These are phyloP conservation scores for Eupithecia subumbrata DNA, from an alignment of 2,888 invertebrate genomes.

Conservation along the genomic window DNA sequence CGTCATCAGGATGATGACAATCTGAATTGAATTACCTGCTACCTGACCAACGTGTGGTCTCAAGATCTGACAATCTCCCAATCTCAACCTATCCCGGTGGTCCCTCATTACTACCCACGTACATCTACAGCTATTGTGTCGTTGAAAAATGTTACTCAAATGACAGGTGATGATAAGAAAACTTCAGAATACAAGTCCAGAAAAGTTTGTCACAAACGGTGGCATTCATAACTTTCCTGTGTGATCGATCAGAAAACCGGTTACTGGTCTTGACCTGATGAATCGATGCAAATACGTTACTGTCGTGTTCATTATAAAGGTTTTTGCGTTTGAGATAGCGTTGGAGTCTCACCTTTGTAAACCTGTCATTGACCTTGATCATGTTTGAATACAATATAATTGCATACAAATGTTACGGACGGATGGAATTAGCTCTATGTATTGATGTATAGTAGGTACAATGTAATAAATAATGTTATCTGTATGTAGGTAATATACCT, in stretches of 20 bases:
- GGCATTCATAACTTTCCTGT: conserved; percentile 55
- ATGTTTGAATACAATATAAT: conserved; percentile 43
- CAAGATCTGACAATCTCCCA: conserved; percentile 76
- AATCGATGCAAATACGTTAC: conserved; percentile 55
- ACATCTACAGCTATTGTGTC: conserved; percentile 73
- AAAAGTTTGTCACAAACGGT: conserved; percentile 42
- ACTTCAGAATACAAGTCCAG: conserved; percentile 43
- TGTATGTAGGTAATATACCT: not conserved
- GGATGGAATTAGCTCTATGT: conserved; percentile 34
- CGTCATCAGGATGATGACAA: conserved; percentile 82
- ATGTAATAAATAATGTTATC: not conserved
- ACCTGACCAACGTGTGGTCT: conserved; percentile 82
- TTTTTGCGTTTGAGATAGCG: conserved; percentile 47
- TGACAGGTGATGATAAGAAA: conserved; percentile 80
- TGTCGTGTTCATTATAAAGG: conserved; percentile 58
- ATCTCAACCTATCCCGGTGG: conserved; percentile 76
- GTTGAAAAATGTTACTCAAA: conserved; percentile 77
- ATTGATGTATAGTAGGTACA: conserved; percentile 18
- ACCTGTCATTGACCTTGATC: conserved; percentile 46
- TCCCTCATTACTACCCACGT: conserved; percentile 77
- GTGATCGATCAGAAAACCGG: conserved; percentile 69
- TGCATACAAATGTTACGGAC: conserved; percentile 27
- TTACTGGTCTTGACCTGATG: conserved; percentile 57
- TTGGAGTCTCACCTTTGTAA: conserved; percentile 44
- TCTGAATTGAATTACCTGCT: conserved; percentile 82